Evolutionary conservation across 2,797 vertebrate genomes (phyloP), one percentile per base, ranked within the genome.

Genomic region (Pseudochirops cupreus): DNA sequence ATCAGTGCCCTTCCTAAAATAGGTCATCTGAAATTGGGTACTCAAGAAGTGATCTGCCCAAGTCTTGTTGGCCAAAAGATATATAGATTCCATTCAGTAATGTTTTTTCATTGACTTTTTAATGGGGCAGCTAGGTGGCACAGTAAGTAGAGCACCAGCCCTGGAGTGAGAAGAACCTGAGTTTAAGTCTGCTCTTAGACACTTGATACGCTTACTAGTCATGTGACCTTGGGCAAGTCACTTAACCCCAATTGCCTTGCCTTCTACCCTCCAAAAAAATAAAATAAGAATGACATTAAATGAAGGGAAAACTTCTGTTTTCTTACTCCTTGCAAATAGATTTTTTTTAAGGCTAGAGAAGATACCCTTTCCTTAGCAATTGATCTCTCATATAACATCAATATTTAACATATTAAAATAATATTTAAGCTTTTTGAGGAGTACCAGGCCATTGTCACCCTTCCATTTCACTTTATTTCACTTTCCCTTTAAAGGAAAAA

Each of bases 371-470:
- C 11, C 11, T 95, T 96, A 93, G 96, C 1, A 94, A 92, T 92
- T 46, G 59, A 1, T 2, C 29, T 96, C 50, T 18, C 59, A 92
- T 96, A 97, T 94, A 96, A 92, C 95, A 50, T 82, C 50, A 91
- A 53, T 98, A 28, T 16, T 95, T 97, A 96, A 55, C 26, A 96
- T 33, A n/a, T 96, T 98, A 97, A 97, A 97, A 92, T 92, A 93
- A 92, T 97, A 96, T 89, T 96, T 97, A 31, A 95, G 74, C 24
- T 96, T 97, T 93, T 5, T 58, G 94, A 91, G 96, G 94, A 97
- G 14, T 50, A 58, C 10, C 0, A 62, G 92, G 57, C 56, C 1
- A 0, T 0, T 96, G 92, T 54, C 95, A 96, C 18, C 91, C 3
- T 97, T 98, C 91, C 93, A 97, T 57, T 91, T 13, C 67, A 92